Percentiles rank a stretch among this genome's conserved stretches.
Evolutionary conservation across 2,797 vertebrate species (phyloP).

Genomic region (Falco biarmicus): DNA sequence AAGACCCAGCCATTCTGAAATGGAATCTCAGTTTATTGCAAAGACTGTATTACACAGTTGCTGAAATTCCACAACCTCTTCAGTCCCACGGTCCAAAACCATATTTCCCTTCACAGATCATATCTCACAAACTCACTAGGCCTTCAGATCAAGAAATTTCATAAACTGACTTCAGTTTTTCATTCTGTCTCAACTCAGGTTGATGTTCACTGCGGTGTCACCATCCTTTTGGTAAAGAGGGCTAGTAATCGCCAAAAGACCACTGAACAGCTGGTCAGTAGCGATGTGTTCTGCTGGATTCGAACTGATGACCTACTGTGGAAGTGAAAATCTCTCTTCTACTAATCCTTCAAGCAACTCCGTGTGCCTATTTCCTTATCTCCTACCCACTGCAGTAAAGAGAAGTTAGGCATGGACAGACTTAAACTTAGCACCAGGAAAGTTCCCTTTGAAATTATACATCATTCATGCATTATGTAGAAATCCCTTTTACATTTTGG

Average conservation of each 20-base stretch:
- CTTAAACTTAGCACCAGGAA: background rate
- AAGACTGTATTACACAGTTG: background rate
- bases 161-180: background rate
- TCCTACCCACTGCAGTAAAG: background rate
- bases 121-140: background rate
- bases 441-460: background rate
- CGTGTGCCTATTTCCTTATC: background rate
- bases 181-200: background rate
- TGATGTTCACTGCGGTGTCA: background rate
- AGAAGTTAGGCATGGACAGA: background rate
- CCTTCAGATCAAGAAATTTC: background rate
- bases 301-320: background rate
- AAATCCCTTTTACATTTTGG: constrained; percentile 18
- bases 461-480: background rate
- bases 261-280: background rate
- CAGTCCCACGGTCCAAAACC: background rate
- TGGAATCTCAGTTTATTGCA: background rate
- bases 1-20: background rate
- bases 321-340: background rate
- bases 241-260: background rate
- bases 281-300: background rate
- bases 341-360: background rate
- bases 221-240: background rate
- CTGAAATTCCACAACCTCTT: background rate
- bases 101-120: background rate